A percentile compares a stretch with the other conserved stretches of the same genome.
phyloP scores from a whole-genome alignment of 2,113 vertebrate genomes.

The Amazona guildingii region DNA sequence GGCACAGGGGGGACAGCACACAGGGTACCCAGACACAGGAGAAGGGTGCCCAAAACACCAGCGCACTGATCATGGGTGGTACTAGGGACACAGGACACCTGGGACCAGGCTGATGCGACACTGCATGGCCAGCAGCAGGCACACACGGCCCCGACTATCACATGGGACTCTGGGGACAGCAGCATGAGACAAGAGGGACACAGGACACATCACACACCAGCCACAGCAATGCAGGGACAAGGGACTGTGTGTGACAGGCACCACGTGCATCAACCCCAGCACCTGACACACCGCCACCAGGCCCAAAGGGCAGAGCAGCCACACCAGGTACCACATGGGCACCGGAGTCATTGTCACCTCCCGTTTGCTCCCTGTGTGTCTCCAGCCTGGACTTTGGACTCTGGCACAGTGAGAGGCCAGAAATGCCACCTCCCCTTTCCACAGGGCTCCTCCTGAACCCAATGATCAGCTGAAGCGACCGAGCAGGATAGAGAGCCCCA shows the following conservation, averaged over 20 bases:
- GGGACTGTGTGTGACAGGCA: background rate
- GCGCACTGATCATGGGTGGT: background rate
- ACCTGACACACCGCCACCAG: too few relatives aligned
- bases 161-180: background rate
- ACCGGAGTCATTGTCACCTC: fast-evolving
- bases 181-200: background rate
- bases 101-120: background rate
- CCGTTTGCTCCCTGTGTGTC: fast-evolving
- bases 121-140: background rate
- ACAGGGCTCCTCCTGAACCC: background rate
- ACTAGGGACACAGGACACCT: background rate
- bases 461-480: fast-evolving
- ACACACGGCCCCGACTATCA: background rate
- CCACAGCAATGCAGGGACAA: background rate
- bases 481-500: background rate
- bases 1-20: background rate
- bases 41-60: background rate
- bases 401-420: fast-evolving
- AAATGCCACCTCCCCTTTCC: background rate
- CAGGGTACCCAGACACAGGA: too few relatives aligned
- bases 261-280: fast-evolving
- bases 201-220: background rate
- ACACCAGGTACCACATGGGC: background rate
- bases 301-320: background rate
- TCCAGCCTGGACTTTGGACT: background rate